A percentile compares a stretch with the other conserved stretches of the same genome.
Evolutionary conservation across 2,888 invertebrate genomes (phyloP).

Genomic region (Lymantria monacha): DNA sequence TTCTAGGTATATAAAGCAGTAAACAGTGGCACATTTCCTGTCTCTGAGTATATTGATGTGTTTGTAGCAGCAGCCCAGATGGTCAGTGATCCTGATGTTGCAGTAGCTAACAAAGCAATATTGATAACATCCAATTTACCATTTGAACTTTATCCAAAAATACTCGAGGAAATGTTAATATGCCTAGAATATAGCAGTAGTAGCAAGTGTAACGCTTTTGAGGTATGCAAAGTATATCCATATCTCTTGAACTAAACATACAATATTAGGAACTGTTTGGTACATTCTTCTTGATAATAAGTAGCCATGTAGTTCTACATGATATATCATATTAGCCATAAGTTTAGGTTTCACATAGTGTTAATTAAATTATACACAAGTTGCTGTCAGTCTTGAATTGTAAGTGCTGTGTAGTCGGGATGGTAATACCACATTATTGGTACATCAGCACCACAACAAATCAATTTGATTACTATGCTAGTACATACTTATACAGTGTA

Average conservation of each 20-base stretch:
- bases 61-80: conserved; percentile 80
- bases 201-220: conserved; percentile 86
- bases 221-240: conserved; percentile 61
- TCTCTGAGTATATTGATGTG: conserved; percentile 75
- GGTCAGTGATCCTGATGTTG: conserved; percentile 82
- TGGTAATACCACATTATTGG: too few species aligned
- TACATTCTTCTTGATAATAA: not conserved
- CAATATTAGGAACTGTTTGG: too few species aligned
- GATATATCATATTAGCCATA: too few species aligned
- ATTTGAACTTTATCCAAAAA: conserved; percentile 76
- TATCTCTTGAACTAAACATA: not conserved
- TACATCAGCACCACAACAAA: too few species aligned
- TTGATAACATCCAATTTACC: conserved; percentile 77
- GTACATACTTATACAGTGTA: too few species aligned
- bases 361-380: too few species aligned
- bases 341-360: too few species aligned
- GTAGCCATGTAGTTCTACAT: not conserved
- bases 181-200: conserved; percentile 81
- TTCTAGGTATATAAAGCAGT: conserved; percentile 62
- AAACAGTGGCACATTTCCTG: conserved; percentile 51
- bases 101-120: conserved; percentile 83
- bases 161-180: conserved; percentile 81
- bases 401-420: too few species aligned
- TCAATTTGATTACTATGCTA: too few species aligned
- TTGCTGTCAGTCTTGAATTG: too few species aligned